Evolutionary conservation across 2,113 vertebrate species (phyloP), one percentile per base, ranked within the genome.

Genomic region (Abramis brama): DNA sequence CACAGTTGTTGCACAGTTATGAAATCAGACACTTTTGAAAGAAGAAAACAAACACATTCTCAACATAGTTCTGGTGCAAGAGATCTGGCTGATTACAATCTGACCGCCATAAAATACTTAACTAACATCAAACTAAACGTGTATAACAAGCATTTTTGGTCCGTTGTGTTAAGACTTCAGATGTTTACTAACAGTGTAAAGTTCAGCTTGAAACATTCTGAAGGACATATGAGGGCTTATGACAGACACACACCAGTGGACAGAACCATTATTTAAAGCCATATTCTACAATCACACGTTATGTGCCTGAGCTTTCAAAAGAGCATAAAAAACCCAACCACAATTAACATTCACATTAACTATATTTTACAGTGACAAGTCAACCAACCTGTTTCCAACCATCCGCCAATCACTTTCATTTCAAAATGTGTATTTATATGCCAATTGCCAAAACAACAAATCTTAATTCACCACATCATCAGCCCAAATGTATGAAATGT

Each of bases 21-120:
- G 74, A 52, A 66, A 81, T 66, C 60, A 68, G 60, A 27, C 62
- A 66, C 39, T 66, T 47, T 13, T 30, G 47, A 81, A 81, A 66
- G 60, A 9, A 64, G 17, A 45, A 81, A 27, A 30, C 13, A 52
- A 30, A 68, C 7, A 15, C 36, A 60, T 79, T 79, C 36, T 79
- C 2, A 43, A 45, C 33, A 79, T 79, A 62, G 23, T 62, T 62
- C 3, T 68, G 17, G 17, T 30, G 9, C 60, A 68, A 27, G 60
- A 43, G 6, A 21, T 50, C 60, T 21, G 60, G 39, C 43, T 81
- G 79, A 62, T 36, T 79, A 62, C 36, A 62, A 43, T 33, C 77
- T 25, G 3, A 45, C 30, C 62, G 33, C 12, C 57, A 62, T 25
- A 60, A 36, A 79, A 19, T 21, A n/a, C 30, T 10, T 43, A 15